Evolutionary conservation across 1,140 invertebrate genomes (phyloP), one percentile per base, ranked within the genome.

Genomic region (Leptinotarsa undecemlineata): DNA sequence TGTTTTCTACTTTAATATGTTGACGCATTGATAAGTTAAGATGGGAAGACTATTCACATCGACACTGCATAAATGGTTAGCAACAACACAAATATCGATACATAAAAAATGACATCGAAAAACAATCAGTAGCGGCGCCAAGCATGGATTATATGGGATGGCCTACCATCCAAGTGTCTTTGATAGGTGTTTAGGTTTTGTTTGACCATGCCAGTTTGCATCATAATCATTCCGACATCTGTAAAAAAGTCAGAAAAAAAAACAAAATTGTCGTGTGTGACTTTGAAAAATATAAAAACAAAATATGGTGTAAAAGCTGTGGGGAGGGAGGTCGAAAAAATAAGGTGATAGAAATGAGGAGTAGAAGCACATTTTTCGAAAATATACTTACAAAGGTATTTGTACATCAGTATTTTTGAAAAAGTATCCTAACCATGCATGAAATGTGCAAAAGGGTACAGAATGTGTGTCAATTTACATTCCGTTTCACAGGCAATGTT

Each of bases 221-320:
- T 94, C 93, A 95, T 94, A 90, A 95, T 94, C 93, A 95, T 95
- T 90, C 94, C 93, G 86, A 95, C 94, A 95, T 95, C 94, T 95
- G 94, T 83, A 94, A 95, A 91, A 94, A 92, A 89, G 86, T 88
- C 85, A 85, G 85, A 87, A 86, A 87, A 86, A 85, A 85, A 73
- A 73, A 73, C 33, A 42, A 42, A 42, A 42, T 42, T 48, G 19
- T 57, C 51, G n/a, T 19, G 14, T 57, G 51, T 17, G 51, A 57
- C 51, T 57, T 57, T 3, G 2, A 57, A 57, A 51, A 71, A 73
- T 8, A 21, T 64, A 74, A 68, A 68, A 75, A 23, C 64, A 66
- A 62, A 74, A 80, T 72, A 75, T 74, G 26, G 26, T 33, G 26
- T 33, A 4, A 57, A 57, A 57, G 51, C 51, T 57, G 51, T 57